Percentiles rank a stretch among this genome's conserved stretches.
phyloP scores from a whole-genome alignment of 2,797 vertebrate species.

The Acomys russatus region DNA sequence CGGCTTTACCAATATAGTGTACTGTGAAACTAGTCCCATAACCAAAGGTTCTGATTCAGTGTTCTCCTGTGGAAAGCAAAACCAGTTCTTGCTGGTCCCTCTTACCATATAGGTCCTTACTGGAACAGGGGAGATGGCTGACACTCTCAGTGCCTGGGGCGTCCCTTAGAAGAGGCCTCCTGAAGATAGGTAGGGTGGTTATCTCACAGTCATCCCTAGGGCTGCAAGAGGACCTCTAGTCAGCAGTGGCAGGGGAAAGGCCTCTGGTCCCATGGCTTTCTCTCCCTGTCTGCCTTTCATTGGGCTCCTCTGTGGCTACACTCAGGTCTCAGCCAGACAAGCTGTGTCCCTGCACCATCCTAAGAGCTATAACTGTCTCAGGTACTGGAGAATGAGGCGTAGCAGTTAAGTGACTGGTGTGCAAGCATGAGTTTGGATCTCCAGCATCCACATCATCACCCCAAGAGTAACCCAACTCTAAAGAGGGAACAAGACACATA shows the following conservation, averaged over 20 bases:
- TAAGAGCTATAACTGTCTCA: not conserved
- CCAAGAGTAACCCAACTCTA: too few species aligned
- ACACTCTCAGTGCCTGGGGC: not conserved
- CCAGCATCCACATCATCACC: not conserved
- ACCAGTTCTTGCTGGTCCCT: not conserved
- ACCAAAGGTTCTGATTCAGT: not conserved
- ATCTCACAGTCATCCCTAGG: not conserved
- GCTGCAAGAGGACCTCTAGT: not conserved
- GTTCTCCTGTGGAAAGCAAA: not conserved
- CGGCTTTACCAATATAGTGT: not conserved
- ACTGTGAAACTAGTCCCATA: not conserved
- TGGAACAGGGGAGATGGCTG: not conserved
- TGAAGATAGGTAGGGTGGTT: not conserved
- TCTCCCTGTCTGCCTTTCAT: not conserved
- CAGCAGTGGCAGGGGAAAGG: not conserved
- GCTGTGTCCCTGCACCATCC: not conserved
- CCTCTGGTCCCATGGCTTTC: not conserved
- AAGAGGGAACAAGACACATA: not conserved
- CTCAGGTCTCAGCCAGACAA: not conserved
- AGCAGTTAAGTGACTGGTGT: not conserved
- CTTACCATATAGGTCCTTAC: not conserved
- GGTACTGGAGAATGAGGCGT: not conserved
- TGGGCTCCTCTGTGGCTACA: not conserved
- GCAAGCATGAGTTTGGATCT: not conserved
- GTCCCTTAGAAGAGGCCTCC: not conserved